These are phyloP conservation scores for Chloebia gouldiae DNA, from an alignment of 2,113 vertebrate genomes.

Conservation along the genomic window DNA sequence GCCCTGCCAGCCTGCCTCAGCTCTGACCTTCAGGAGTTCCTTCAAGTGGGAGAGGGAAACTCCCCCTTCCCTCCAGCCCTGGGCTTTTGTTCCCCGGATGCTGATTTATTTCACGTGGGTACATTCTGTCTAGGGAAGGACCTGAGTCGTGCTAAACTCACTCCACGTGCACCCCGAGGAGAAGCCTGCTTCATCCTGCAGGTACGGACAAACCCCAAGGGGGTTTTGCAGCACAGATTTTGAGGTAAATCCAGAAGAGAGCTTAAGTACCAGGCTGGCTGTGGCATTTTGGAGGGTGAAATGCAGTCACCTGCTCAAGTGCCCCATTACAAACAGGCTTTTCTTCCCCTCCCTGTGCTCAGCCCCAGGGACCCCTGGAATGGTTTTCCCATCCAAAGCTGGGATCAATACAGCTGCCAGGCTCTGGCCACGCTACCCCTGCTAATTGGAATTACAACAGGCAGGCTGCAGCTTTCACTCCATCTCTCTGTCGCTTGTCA, in stretches of 20 bases:
- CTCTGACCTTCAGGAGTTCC: conserved; percentile 30
- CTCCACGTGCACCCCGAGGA: background rate
- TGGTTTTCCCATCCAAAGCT: background rate
- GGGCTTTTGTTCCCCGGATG: background rate
- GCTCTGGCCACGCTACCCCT: background rate
- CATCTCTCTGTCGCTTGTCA: conserved; percentile 29
- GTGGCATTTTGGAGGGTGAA: background rate
- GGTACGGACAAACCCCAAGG: background rate
- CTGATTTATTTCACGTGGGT: background rate
- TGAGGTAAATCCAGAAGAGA: background rate
- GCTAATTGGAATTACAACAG: conserved; percentile 49
- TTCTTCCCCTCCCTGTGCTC: background rate
- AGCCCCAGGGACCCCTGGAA: background rate
- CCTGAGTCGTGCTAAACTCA: background rate
- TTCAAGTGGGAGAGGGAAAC: background rate
- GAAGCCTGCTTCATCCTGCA: background rate
- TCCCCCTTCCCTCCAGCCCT: background rate
- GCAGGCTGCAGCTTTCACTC: conserved; percentile 40
- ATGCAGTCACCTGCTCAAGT: background rate
- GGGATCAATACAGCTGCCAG: conserved; percentile 47
- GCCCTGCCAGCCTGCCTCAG: conserved; percentile 24
- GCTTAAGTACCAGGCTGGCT: background rate
- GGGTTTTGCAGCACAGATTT: background rate
- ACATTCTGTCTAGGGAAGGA: background rate
- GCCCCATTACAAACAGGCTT: background rate